Evolutionary conservation across 2,113 vertebrate species (phyloP), one percentile per base, ranked within the genome.

Genomic region (Takifugu bimaculatus): DNA sequence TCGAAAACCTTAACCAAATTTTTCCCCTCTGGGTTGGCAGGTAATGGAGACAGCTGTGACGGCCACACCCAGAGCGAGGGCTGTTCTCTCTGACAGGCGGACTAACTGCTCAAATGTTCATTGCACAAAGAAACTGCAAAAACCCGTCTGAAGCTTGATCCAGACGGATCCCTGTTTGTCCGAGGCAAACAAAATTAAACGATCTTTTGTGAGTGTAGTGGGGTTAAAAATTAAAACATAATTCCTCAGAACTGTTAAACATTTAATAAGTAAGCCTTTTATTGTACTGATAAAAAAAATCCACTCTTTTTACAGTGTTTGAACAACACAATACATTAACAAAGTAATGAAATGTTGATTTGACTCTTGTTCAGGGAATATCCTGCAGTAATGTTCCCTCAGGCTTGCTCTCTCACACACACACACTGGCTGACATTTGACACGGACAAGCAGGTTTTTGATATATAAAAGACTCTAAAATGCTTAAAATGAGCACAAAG

Each of bases 51-150:
- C 35, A 3, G 35, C 35, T 39, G 35, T 20, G 20, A 20, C 20
- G 20, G 20, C 35, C 35, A 25, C 1, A 10, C 44, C 44, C 20
- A 20, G 20, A 20, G 20, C 20, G 20, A 20, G 20, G 20, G 20
- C 20, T 20, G 20, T 20, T 20, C 20, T 20, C 44, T 45, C 13
- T 45, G 13, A 45, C 44, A 15, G 44, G 1, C 14, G 48, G 5
- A 39, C 57, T 50, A 63, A 27, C 20, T 54, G 35, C 49, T 50
- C 20, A 1, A 1, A 35, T 47, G 14, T 5, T 25, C 6, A 44
- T 26, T 66, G 50, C 58, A 63, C 13, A 73, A 59, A 79, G 57
- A 70, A 52, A 13, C 50, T 7, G 0, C 48, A 45, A 45, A 45
- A 59, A 57, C 50, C 54, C 57, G 35, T 47, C 11, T 39, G 1